Conservation (phyloP, 2,797 vertebrate genomes). For the Crypturellus tataupa region DNA sequence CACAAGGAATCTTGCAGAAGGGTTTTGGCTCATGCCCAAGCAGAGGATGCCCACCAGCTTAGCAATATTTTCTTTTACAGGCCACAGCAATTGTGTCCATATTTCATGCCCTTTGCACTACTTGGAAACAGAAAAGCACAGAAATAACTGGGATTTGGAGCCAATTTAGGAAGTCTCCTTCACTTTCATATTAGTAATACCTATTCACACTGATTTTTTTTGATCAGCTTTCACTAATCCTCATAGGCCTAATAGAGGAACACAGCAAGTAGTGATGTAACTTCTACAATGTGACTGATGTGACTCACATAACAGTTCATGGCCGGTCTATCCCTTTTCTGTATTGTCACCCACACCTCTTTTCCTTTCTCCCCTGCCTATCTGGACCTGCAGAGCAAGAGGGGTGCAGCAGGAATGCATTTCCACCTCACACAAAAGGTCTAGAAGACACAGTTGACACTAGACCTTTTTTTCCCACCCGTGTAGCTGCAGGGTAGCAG, state of each 20-base stretch:
- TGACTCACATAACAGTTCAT: neutral
- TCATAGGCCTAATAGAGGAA: neutral
- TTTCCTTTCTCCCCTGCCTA: neutral
- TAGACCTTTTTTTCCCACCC: neutral
- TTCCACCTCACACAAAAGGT: neutral
- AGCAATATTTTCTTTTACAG: neutral
- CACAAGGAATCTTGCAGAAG: neutral
- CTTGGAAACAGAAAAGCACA: neutral
- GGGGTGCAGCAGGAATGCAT: neutral
- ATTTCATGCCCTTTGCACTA: neutral
- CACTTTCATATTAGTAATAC: neutral
- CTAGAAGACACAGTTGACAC: neutral
- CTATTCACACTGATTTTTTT: neutral
- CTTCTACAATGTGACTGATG: neutral
- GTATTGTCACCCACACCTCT: neutral
- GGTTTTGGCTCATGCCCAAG: neutral
- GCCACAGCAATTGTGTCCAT: neutral
- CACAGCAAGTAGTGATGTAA: neutral
- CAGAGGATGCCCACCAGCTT: neutral
- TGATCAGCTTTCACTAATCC: neutral
- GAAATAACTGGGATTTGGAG: neutral
- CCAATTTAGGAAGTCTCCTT: neutral
- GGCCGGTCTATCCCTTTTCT: accelerated
- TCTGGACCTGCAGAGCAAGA: neutral
- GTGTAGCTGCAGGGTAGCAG: neutral